These are phyloP conservation scores for Furcifer pardalis DNA, from an alignment of 2,797 vertebrate species.

Conservation along the genomic window DNA sequence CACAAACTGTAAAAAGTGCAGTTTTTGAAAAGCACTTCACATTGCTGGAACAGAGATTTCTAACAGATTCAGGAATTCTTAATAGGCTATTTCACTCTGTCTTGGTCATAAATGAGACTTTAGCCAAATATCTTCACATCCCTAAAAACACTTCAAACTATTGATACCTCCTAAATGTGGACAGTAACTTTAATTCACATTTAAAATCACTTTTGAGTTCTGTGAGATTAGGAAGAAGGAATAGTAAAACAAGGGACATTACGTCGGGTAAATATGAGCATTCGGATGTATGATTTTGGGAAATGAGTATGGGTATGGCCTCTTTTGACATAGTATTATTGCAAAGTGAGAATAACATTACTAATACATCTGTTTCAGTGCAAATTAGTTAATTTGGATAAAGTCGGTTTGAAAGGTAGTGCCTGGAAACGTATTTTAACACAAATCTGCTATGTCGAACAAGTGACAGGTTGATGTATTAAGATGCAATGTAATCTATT, in stretches of 20 bases:
- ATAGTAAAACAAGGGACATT: not conserved
- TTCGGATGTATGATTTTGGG: not conserved
- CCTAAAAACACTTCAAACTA: no score
- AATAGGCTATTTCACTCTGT: no score
- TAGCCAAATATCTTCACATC: no score
- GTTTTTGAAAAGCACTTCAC: no score
- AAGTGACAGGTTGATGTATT: constrained; percentile 38
- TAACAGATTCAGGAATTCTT: no score
- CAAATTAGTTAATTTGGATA: not conserved
- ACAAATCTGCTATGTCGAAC: constrained; percentile 19
- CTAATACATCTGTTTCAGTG: not conserved
- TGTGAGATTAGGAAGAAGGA: not conserved
- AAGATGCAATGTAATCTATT: constrained; percentile 48
- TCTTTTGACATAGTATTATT: not conserved
- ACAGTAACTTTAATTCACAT: not conserved
- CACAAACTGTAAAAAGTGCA: no score
- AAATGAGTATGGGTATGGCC: not conserved
- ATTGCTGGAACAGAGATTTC: no score
- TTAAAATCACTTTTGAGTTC: not conserved
- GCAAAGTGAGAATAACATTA: not conserved
- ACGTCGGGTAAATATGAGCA: not conserved
- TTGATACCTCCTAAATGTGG: not conserved
- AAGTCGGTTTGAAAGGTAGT: constrained; percentile 30
- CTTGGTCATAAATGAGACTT: no score
- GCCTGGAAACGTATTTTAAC: constrained; percentile 41